phyloP scores from a whole-genome alignment of 2,888 invertebrate genomes.

The Apamea sordens region DNA sequence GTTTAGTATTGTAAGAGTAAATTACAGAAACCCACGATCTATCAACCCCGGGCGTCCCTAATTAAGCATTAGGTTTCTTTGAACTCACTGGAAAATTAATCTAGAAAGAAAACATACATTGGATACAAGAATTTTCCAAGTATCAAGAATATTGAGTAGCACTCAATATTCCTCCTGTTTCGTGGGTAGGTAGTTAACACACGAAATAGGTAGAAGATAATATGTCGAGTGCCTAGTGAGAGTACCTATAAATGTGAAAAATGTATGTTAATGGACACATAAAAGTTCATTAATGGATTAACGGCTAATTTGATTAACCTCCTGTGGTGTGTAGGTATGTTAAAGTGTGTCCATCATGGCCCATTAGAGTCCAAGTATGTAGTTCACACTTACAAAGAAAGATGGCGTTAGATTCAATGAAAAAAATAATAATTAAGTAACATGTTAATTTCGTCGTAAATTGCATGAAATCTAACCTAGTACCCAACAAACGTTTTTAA shows the following conservation, averaged over 20 bases:
- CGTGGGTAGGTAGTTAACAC: no score
- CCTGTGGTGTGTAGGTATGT: neutral
- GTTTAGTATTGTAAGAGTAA: neutral
- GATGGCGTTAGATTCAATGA: constrained; percentile 32
- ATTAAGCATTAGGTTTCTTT: neutral
- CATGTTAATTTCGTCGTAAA: neutral
- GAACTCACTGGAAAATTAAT: neutral
- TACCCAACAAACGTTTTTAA: neutral
- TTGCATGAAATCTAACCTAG: neutral
- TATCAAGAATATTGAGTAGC: no score
- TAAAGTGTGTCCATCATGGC: constrained; percentile 1
- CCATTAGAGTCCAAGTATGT: constrained; percentile 14
- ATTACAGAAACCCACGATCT: neutral
- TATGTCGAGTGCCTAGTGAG: neutral
- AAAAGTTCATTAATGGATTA: constrained; percentile 25
- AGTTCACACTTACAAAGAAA: constrained; percentile 2
- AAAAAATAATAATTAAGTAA: neutral
- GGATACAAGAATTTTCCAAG: neutral
- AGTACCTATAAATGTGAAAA: neutral
- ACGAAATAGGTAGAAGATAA: neutral
- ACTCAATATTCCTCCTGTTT: no score
- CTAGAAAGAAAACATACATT: constrained; percentile 1
- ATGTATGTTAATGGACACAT: constrained; percentile 1
- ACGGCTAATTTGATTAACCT: constrained; percentile 26
- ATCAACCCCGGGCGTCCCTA: neutral